Conservation (phyloP, 2,888 invertebrate species). For the Pachymerium ferrugineum region DNA sequence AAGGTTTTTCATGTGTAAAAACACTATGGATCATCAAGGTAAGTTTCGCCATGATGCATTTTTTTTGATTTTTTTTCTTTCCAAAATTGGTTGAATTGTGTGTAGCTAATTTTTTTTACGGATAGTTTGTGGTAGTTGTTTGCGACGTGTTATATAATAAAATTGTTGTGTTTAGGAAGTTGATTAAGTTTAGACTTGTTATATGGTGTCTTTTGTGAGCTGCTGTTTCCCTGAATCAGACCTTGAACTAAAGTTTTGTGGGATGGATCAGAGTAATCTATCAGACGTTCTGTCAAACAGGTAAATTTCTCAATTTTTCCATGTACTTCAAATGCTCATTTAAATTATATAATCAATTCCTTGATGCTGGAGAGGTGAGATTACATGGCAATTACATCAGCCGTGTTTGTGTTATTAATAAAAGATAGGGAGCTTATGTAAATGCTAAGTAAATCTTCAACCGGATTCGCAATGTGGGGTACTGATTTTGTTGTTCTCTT, state of each 20-base stretch:
- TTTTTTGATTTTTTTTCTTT: background rate
- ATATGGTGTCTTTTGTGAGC: background rate
- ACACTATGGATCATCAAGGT: no score
- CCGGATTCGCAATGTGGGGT: no score
- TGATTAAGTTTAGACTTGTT: background rate
- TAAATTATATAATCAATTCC: background rate
- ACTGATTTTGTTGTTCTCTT: no score
- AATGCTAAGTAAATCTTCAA: no score
- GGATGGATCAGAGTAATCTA: constrained; percentile 7
- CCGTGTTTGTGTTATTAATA: background rate
- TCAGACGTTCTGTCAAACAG: background rate
- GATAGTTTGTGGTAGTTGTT: background rate
- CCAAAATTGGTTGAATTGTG: background rate
- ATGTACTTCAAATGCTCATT: no score
- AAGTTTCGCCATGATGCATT: background rate
- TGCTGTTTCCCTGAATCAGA: background rate
- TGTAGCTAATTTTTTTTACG: no score
- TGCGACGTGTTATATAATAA: background rate
- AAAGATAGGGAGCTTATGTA: no score
- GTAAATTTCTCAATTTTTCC: background rate
- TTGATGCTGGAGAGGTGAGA: background rate
- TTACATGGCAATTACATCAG: background rate
- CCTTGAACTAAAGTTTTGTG: background rate
- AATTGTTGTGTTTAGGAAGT: background rate
- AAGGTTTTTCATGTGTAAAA: background rate